Evolutionary conservation across 2,888 invertebrate genomes (phyloP).

Genomic region (Herminia tarsipennalis): DNA sequence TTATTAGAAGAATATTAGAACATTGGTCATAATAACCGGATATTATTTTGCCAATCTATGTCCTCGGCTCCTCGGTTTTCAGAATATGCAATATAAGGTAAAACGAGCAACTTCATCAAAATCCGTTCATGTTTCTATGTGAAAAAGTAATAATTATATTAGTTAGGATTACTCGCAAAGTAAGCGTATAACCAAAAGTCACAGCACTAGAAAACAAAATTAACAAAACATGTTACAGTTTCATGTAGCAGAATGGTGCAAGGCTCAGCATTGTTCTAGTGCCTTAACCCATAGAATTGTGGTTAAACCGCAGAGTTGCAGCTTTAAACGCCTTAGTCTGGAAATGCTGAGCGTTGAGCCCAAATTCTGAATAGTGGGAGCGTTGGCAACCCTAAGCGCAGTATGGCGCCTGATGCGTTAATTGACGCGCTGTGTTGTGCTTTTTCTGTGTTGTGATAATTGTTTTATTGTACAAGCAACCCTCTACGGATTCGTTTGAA

Average conservation of each 20-base stretch:
- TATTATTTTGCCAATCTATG: too few species aligned
- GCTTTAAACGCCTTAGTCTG: conserved; percentile 40
- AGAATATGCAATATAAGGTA: too few species aligned
- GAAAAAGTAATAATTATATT: too few species aligned
- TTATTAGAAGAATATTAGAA: too few species aligned
- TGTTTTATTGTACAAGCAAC: conserved; percentile 3
- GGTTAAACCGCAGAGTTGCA: conserved; percentile 43
- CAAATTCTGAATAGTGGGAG: conserved; percentile 30
- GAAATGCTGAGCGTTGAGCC: conserved; percentile 5
- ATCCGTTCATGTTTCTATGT: too few species aligned
- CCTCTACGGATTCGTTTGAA: too few species aligned
- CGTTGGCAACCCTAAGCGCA: conserved; percentile 39
- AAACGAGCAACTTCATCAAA: too few species aligned
- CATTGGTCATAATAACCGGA: too few species aligned
- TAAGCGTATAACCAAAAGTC: too few species aligned
- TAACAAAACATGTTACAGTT: conserved; percentile 1
- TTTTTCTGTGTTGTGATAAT: conserved; percentile 21
- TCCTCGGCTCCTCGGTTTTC: too few species aligned
- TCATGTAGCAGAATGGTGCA: conserved; percentile 17
- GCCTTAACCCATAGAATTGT: conserved; percentile 40
- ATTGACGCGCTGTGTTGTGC: conserved; percentile 22
- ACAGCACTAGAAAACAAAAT: background rate
- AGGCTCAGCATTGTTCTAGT: conserved; percentile 29
- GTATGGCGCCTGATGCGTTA: conserved; percentile 25
- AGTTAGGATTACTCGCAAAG: too few species aligned